These are phyloP conservation scores for Lasioglossum pauxillum DNA, from an alignment of 2,888 invertebrate species.

Conservation along the genomic window DNA sequence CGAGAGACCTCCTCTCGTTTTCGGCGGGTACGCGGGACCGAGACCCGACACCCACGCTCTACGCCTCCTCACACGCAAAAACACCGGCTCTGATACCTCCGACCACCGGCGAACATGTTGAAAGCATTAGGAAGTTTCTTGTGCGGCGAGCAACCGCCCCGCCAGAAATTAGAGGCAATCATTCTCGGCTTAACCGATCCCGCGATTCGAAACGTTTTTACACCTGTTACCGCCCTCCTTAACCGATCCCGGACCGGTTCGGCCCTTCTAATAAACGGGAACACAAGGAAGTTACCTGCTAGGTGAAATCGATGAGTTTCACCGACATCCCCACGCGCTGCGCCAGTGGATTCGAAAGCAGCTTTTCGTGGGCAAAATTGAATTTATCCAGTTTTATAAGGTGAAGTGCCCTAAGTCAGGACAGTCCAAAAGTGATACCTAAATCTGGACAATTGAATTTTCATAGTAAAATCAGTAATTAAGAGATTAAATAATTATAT, in stretches of 20 bases:
- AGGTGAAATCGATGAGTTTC: constrained; percentile 42
- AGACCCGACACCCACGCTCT: constrained; percentile 28
- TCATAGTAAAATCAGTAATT: too few species aligned
- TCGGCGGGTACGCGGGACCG: constrained; percentile 14
- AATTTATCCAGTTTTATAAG: too few species aligned
- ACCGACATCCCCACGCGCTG: too few species aligned
- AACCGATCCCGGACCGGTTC: constrained; percentile 14
- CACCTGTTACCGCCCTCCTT: constrained; percentile 31
- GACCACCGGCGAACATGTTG: constrained; percentile 76
- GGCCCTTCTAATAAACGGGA: constrained; percentile 60
- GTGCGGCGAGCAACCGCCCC: constrained; percentile 58
- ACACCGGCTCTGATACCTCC: constrained; percentile 59
- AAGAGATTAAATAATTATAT: too few species aligned
- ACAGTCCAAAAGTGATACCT: too few species aligned
- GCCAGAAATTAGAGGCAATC: constrained; percentile 82
- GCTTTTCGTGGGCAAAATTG: not conserved
- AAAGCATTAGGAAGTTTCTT: constrained; percentile 83
- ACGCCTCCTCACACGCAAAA: constrained; percentile 38
- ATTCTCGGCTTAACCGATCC: constrained; percentile 81
- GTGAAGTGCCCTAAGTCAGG: too few species aligned
- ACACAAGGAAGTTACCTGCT: constrained; percentile 29
- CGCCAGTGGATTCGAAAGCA: too few species aligned
- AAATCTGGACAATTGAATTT: too few species aligned
- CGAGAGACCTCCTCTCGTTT: not conserved
- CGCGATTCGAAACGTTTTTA: constrained; percentile 76